These are phyloP conservation scores for Delphinapterus leucas DNA, from an alignment of 2,113 vertebrate genomes.

Conservation along the genomic window DNA sequence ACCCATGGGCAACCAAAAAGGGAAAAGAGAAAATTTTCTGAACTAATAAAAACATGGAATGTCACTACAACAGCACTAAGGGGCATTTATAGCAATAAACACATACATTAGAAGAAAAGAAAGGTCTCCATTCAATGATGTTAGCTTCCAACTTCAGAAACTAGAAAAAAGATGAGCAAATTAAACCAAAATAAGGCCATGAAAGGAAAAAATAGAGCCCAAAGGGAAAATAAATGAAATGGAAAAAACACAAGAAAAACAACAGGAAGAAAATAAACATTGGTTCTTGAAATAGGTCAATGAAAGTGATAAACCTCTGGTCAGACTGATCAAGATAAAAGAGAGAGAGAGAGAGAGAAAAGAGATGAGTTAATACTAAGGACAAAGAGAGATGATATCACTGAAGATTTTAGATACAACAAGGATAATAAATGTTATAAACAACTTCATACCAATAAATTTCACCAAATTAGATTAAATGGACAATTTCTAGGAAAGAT, in stretches of 20 bases:
- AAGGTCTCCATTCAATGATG: not conserved
- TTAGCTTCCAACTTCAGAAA: not conserved
- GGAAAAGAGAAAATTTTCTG: not conserved
- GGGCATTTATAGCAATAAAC: not conserved
- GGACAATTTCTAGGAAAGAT: not conserved
- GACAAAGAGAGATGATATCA: not conserved
- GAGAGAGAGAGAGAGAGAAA: not conserved
- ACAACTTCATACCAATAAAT: slow-evolving; percentile 3
- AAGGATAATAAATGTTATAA: slow-evolving; percentile 4
- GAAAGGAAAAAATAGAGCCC: not conserved
- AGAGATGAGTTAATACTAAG: not conserved
- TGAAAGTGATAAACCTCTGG: not conserved
- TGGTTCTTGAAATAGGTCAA: not conserved
- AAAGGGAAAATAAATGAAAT: not conserved
- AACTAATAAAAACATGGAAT: not conserved
- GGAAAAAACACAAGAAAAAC: not conserved
- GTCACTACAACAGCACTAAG: not conserved
- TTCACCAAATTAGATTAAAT: not conserved
- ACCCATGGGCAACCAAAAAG: not conserved
- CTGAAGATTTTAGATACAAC: not conserved
- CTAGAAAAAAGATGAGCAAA: not conserved
- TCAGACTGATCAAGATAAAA: not conserved
- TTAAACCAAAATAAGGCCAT: not conserved
- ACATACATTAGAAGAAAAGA: not conserved
- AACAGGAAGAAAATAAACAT: not conserved